A percentile compares a stretch with the other conserved stretches of the same genome.
phyloP scores from a whole-genome alignment of 1,140 invertebrate genomes.

The Caenorhabditis elegans region WBcel235 BX284602.5:5666501-5667000 shows the following conservation, averaged over 20 bases:
- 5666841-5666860: background rate
- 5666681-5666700: conserved; percentile 19
- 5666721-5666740: background rate
- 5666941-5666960: conserved; percentile 42
- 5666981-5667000: conserved; percentile 47
- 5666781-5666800: background rate
- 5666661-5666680: background rate
- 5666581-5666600: background rate
- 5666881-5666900: background rate
- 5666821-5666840: background rate
- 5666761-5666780: background rate
- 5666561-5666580: conserved; percentile 16
- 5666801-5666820: too few species aligned
- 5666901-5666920: conserved; percentile 39
- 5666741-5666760: background rate
- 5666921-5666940: conserved; percentile 49
- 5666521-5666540: background rate
- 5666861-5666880: background rate
- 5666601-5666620: too few species aligned
- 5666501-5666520: conserved; percentile 2
- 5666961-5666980: conserved; percentile 49
- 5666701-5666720: conserved; percentile 9
- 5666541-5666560: conserved; percentile 6
- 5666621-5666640: conserved; percentile 9
- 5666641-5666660: conserved; percentile 3